phyloP scores from a whole-genome alignment of 2,888 invertebrate species.

The Lithophane ornitopus region DNA sequence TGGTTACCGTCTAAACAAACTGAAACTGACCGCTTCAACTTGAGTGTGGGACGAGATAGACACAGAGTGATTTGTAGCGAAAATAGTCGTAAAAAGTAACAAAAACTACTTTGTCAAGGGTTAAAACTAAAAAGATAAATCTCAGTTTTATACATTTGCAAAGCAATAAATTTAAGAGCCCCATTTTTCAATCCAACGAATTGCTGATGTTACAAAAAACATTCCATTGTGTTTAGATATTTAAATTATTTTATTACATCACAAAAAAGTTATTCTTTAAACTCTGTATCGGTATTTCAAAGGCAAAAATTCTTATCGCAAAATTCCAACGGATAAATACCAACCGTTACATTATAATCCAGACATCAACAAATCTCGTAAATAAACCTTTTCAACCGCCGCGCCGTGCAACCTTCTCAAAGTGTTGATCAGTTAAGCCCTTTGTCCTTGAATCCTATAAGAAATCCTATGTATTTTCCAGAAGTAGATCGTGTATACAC shows the following conservation, averaged over 20 bases:
- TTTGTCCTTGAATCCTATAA: slow-evolving; percentile 57
- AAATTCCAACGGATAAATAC: slow-evolving; percentile 22
- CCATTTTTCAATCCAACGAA: not conserved
- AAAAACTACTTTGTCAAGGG: not conserved
- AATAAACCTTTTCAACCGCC: slow-evolving; percentile 34
- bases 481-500: slow-evolving; percentile 30
- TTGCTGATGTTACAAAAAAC: not conserved
- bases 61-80: not conserved
- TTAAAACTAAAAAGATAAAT: not conserved
- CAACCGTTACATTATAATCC: slow-evolving; percentile 38
- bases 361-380: slow-evolving; percentile 46
- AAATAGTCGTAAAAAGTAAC: not conserved
- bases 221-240: not conserved
- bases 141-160: not conserved
- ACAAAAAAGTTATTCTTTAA: not conserved
- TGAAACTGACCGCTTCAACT: not conserved
- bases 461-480: slow-evolving; percentile 49
- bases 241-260: not conserved
- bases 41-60: not conserved
- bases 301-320: slow-evolving; percentile 6
- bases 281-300: not conserved
- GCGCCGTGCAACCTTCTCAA: slow-evolving; percentile 42
- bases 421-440: slow-evolving; percentile 60
- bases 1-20: not conserved
- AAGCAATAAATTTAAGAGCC: slow-evolving; percentile 7